These are phyloP conservation scores for Umimayanthus chanpuru DNA, from an alignment of 92 coral and sea anemone genomes.

Conservation along the genomic window DNA sequence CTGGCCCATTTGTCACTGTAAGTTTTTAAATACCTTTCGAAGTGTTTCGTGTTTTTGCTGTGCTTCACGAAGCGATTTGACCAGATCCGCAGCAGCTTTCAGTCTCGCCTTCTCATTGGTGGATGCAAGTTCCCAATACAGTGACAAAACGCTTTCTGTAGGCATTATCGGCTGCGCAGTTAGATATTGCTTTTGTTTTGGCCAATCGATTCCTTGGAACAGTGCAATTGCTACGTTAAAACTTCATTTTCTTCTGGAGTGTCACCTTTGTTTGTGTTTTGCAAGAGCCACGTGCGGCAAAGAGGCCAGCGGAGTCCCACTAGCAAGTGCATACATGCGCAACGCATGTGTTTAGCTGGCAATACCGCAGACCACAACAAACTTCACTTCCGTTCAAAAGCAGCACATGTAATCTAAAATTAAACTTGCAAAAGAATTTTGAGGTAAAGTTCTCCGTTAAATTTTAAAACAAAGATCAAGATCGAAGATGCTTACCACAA, in stretches of 20 bases:
- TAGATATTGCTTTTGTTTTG: neutral
- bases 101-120: conserved; percentile 75
- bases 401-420: neutral
- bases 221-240: neutral
- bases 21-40: neutral
- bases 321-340: neutral
- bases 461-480: neutral
- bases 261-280: conserved; percentile 30
- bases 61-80: conserved; percentile 61
- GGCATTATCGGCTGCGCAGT: conserved; percentile 54
- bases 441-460: neutral
- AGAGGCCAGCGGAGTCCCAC: conserved; percentile 25
- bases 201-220: neutral
- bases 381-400: neutral
- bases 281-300: conserved; percentile 26
- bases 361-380: conserved; percentile 7
- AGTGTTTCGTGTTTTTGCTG: conserved; percentile 51
- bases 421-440: neutral
- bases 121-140: conserved; percentile 94
- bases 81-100: conserved; percentile 76
- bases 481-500: conserved; percentile 3
- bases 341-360: neutral
- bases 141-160: conserved; percentile 74
- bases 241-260: too few species aligned
- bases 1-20: too few species aligned